Base-by-base conservation (phyloP, 2,888 invertebrate genomes). In the Bombylius discolor region DNA sequence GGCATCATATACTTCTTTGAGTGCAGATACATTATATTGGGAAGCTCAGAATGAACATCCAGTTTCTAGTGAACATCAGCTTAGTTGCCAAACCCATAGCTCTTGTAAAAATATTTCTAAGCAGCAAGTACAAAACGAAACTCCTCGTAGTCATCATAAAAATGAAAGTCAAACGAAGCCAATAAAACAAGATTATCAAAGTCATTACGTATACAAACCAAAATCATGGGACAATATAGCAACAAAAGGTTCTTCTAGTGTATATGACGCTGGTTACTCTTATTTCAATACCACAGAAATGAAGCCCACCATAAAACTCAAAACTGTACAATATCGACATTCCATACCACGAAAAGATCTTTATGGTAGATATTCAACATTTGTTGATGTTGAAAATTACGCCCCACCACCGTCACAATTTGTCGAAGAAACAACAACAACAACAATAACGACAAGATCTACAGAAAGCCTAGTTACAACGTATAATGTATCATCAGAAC, bases 191-290 rank as follows among this genome's bases (percentile, higher is more conserved):
- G 67, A 72, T 50, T 72, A 70, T 59, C 72, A 72, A 42, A 63
- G 67, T 6, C 77, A 78, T 57, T 79, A 78, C 62, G 75, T 75
- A 48, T 70, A 76, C 1, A 92, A 91, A 67, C 91, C 91, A 1
- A 91, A 91, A 69, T 91, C 90, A 0, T 91, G 91, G 90, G 91
- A 91, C 68, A 91, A 91, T 72, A 75, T 92, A 55, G 86, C 90
- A 0, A 89, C 89, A 4, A 90, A 89, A 74, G 85, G 87, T 0
- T 85, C 88, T 62, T 85, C 88, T 62, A 89, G 89, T 1, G 90
- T 89, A 0, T 90, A 91, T 62, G 89, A 89, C 5, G 90, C 89
- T 64, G 90, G 90, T 2, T 91, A 89, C 65, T 90, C 89, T 8
- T 90, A 89, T 65, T 73, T 88, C 55, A 89, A 89, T 64, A 84